Evolutionary conservation across 2,797 vertebrate genomes (phyloP), one percentile per base, ranked within the genome.

Genomic region (Taenioides sp.): DNA sequence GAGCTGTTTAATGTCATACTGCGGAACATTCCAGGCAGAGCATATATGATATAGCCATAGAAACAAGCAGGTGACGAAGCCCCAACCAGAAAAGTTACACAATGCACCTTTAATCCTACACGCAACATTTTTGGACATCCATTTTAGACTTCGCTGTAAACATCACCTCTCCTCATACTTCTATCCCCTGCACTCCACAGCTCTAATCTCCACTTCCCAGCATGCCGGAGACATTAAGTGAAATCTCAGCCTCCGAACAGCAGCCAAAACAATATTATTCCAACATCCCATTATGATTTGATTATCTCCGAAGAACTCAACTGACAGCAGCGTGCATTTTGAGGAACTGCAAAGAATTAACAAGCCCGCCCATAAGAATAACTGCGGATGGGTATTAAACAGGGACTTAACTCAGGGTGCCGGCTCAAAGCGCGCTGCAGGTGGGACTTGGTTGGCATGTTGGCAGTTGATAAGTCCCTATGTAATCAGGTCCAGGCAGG

Each of bases 191-290:
- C 60, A 62, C 75, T 80, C 79, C 81, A 78, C 84, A 76, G 77
- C 83, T 77, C 70, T 65, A 69, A 87, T 88, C 88, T 85, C 88
- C 78, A 87, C 84, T 68, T 85, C 87, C 77, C 83, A 87, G 91
- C 85, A 87, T 84, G 78, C 79, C 82, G 75, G 55, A 82, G 75
- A 87, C 84, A 87, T 82, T 65, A 77, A 75, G 75, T 81, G 64
- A 66, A 85, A 75, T 89, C 85, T 87, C 70, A 79, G 81, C 70
- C 40, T 68, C 71, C 52, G 65, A 81, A 84, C 64, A 74, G 78
- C 20, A 55, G 62, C 62, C 63, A 62, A 66, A 73, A 63, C 63
- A 27, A 60, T 50, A 74, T 78, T 43, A 74, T 77, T 71, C 10
- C 70, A 80, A 52, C 69, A 77, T 78, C 43, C 61, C 60, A 82